Evolutionary conservation across 2,888 invertebrate species (phyloP).

Genomic region (Conus canariensis): DNA sequence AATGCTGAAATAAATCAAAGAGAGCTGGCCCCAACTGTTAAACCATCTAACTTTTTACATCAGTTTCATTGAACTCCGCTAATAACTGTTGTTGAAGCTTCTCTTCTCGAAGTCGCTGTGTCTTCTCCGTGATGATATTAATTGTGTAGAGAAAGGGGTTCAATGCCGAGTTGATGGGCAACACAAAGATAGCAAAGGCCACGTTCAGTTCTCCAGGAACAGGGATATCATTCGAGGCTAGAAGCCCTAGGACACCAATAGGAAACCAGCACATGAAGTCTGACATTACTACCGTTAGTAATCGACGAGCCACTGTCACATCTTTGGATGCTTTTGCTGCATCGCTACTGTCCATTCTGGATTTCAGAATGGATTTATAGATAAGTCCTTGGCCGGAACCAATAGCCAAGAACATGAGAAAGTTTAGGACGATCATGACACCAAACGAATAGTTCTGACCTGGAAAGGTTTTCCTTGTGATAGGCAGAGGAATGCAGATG

Average conservation of each 20-base stretch:
- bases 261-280: constrained; percentile 15
- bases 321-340: background rate
- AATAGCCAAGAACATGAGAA: background rate
- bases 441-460: background rate
- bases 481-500: background rate
- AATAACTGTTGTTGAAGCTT: background rate
- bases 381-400: background rate
- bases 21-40: too few species aligned
- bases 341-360: background rate
- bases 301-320: background rate
- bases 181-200: background rate
- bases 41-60: too few species aligned
- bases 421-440: constrained; percentile 14
- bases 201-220: background rate
- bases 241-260: background rate
- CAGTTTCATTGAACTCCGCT: too few species aligned
- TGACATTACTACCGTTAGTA: background rate
- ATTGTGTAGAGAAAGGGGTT: constrained; percentile 12
- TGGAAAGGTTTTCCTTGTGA: background rate
- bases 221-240: background rate
- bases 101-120: background rate
- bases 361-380: background rate
- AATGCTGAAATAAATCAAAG: too few species aligned
- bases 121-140: background rate
- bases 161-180: background rate